Percentiles rank a stretch among this genome's conserved stretches.
phyloP scores from a whole-genome alignment of 2,888 invertebrate genomes.

The Dynastes maya region DNA sequence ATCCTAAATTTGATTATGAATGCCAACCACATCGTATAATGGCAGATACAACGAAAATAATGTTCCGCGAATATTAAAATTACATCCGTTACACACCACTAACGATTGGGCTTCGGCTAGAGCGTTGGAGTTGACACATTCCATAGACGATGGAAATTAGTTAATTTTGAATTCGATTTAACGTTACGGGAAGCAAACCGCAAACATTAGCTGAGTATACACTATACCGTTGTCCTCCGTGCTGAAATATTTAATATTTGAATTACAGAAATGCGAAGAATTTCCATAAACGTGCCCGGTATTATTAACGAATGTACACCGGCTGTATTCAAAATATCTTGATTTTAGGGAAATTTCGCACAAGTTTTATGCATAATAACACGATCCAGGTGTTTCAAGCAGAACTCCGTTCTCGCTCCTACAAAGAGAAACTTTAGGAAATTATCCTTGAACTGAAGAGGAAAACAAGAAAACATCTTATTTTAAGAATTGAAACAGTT shows the following conservation, averaged over 20 bases:
- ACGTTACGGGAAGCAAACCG: slow-evolving; percentile 22
- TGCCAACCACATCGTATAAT: neutral
- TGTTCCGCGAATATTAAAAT: neutral
- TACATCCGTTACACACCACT: neutral
- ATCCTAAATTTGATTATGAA: neutral
- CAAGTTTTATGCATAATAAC: slow-evolving; percentile 15
- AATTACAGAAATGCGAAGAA: slow-evolving; percentile 33
- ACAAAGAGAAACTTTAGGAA: neutral
- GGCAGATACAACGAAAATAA: neutral
- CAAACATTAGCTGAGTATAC: neutral
- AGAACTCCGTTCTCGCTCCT: neutral
- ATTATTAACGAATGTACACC: slow-evolving; percentile 27
- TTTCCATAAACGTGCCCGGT: slow-evolving; percentile 37
- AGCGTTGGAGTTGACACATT: slow-evolving; percentile 31
- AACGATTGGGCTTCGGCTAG: neutral
- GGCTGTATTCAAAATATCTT: slow-evolving; percentile 17
- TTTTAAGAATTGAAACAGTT: too few species aligned
- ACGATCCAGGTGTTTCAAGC: slow-evolving; percentile 21
- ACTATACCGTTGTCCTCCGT: slow-evolving; percentile 6
- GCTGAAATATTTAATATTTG: slow-evolving; percentile 31
- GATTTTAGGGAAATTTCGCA: neutral
- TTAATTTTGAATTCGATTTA: slow-evolving; percentile 34
- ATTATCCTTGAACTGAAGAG: neutral
- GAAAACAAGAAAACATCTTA: too few species aligned
- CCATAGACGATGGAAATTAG: slow-evolving; percentile 33